Conservation (phyloP, 2,113 vertebrate species). For the Ploceus nigricollis region DNA sequence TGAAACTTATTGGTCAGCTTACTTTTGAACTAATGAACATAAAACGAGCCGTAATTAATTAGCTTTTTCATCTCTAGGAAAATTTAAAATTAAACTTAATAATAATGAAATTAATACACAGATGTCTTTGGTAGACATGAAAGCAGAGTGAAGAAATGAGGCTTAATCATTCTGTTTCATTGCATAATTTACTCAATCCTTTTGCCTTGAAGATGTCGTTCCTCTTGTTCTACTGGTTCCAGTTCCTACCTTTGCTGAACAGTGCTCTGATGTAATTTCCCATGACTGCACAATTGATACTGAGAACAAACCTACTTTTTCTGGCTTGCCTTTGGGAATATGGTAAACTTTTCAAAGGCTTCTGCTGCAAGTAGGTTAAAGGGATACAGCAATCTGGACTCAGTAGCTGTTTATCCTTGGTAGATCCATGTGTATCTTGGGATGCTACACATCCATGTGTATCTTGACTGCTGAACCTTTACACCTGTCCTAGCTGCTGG, state of each 20-base stretch:
- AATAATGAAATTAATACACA: neutral
- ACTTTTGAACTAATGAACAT: neutral
- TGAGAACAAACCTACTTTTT: neutral
- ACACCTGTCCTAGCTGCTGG: rapidly evolving
- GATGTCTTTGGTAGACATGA: neutral
- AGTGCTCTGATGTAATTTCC: neutral
- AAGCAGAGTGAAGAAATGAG: neutral
- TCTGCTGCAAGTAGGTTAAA: neutral
- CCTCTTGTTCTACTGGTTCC: neutral
- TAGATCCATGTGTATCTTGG: neutral
- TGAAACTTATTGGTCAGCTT: neutral
- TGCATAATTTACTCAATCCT: neutral
- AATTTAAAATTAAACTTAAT: neutral
- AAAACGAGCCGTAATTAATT: neutral
- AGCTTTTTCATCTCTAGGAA: neutral
- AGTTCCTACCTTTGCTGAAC: neutral
- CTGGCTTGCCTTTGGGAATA: neutral
- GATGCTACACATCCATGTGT: neutral
- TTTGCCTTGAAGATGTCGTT: neutral
- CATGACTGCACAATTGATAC: neutral
- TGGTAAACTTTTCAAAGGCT: neutral
- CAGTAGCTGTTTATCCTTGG: neutral
- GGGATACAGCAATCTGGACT: neutral
- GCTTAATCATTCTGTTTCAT: neutral
- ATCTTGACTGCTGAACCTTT: neutral